Evolutionary conservation across 2,797 vertebrate genomes (phyloP).

Genomic region (Cossypha polioptera): DNA sequence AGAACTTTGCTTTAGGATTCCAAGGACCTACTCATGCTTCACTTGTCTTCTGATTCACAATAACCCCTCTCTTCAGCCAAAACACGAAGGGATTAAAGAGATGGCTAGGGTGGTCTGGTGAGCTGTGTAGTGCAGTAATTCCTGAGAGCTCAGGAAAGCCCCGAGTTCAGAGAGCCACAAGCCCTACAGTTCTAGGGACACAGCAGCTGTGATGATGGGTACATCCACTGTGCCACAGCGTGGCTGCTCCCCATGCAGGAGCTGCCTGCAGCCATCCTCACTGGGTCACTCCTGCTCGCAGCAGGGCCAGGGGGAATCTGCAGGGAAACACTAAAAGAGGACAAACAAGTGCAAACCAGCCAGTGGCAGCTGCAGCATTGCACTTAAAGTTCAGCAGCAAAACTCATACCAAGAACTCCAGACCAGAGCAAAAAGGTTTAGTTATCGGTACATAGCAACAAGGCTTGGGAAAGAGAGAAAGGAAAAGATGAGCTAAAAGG

Average conservation of each 20-base stretch:
- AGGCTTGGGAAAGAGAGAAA: neutral
- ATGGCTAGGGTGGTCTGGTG: neutral
- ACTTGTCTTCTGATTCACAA: neutral
- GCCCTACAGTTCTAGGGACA: neutral
- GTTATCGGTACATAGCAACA: neutral
- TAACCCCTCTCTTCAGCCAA: neutral
- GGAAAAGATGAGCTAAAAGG: neutral
- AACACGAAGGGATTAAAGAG: neutral
- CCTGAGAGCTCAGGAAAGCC: neutral
- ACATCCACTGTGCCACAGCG: accelerated
- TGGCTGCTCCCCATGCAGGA: neutral
- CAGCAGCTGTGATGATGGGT: neutral
- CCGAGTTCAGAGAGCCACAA: neutral
- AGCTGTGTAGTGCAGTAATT: neutral
- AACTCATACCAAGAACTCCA: neutral
- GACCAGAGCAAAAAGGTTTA: neutral
- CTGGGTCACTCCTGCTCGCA: accelerated
- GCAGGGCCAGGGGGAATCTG: neutral
- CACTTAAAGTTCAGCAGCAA: neutral
- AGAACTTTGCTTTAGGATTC: neutral
- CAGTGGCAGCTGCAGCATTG: neutral
- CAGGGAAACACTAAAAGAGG: neutral
- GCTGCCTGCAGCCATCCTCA: neutral
- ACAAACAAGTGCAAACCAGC: neutral
- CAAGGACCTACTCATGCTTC: neutral